Percentiles rank a stretch among this genome's conserved stretches.
These are phyloP conservation scores for Rapana venosa DNA, from an alignment of 2,888 invertebrate species.

Conservation along the genomic window DNA sequence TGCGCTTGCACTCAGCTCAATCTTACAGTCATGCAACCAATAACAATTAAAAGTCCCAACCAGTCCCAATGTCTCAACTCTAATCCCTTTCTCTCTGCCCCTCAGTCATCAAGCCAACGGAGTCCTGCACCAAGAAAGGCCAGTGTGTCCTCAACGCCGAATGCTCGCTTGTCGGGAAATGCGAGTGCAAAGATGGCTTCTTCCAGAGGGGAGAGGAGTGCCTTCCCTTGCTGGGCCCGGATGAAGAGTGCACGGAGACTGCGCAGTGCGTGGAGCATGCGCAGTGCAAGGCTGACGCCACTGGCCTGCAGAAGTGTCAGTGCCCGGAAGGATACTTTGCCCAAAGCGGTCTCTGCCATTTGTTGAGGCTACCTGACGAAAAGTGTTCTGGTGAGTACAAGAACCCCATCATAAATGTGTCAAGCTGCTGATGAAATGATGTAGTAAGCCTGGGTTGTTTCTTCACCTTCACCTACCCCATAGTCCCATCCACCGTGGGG, in stretches of 20 bases:
- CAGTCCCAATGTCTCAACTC: too few relatives aligned
- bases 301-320: background rate
- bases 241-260: constrained; percentile 30
- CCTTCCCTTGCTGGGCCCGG: constrained; percentile 38
- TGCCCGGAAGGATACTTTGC: constrained; percentile 29
- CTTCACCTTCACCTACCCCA: too few relatives aligned
- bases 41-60: too few relatives aligned
- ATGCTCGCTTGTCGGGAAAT: constrained; percentile 45
- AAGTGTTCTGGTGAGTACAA: constrained; percentile 16
- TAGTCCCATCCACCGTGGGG: too few relatives aligned
- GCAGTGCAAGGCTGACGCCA: constrained; percentile 21
- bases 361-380: constrained; percentile 14
- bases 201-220: constrained; percentile 44
- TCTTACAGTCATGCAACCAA: too few relatives aligned
- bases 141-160: constrained; percentile 50
- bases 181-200: constrained; percentile 41
- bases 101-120: constrained; percentile 38
- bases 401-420: background rate
- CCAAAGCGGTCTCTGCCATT: constrained; percentile 10
- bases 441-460: too few relatives aligned
- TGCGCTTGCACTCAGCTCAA: too few relatives aligned
- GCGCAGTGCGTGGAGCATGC: constrained; percentile 45
- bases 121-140: constrained; percentile 43
- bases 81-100: too few relatives aligned
- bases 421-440: too few relatives aligned